These are phyloP conservation scores for Oegoconia quadripuncta DNA, from an alignment of 2,888 invertebrate species.

Conservation along the genomic window DNA sequence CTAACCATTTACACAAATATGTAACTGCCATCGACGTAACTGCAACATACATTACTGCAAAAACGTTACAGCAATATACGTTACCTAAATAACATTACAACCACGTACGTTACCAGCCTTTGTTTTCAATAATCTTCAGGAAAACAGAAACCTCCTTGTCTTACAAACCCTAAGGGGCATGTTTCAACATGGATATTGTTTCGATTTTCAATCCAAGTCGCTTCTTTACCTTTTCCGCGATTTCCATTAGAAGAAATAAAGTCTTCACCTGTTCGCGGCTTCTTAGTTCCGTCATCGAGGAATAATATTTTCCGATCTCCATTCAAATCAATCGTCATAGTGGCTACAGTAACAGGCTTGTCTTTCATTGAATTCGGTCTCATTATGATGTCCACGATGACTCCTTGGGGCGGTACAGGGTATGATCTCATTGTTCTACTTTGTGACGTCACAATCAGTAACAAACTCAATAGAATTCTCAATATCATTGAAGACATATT, in stretches of 20 bases:
- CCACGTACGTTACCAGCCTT: too few species aligned
- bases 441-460: constrained; percentile 22
- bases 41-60: too few species aligned
- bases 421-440: constrained; percentile 21
- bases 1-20: too few species aligned
- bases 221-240: neutral
- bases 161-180: constrained; percentile 31
- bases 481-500: constrained; percentile 22
- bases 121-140: constrained; percentile 28
- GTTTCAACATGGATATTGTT: constrained; percentile 19
- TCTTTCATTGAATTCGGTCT: constrained; percentile 16
- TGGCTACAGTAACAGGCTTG: constrained; percentile 10
- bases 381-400: constrained; percentile 25
- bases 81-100: too few species aligned
- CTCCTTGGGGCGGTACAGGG: constrained; percentile 23
- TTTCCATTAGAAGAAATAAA: too few species aligned
- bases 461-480: constrained; percentile 21
- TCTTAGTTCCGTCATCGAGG: neutral
- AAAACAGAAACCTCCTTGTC: constrained; percentile 30
- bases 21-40: too few species aligned
- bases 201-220: constrained; percentile 24
- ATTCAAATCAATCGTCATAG: constrained; percentile 19
- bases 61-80: too few species aligned
- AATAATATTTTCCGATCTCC: constrained; percentile 8
- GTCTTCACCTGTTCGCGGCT: constrained; percentile 14